A percentile compares a stretch with the other conserved stretches of the same genome.
Evolutionary conservation across 1,140 invertebrate species (phyloP).

Genomic region (Lepidurus couesii): DNA sequence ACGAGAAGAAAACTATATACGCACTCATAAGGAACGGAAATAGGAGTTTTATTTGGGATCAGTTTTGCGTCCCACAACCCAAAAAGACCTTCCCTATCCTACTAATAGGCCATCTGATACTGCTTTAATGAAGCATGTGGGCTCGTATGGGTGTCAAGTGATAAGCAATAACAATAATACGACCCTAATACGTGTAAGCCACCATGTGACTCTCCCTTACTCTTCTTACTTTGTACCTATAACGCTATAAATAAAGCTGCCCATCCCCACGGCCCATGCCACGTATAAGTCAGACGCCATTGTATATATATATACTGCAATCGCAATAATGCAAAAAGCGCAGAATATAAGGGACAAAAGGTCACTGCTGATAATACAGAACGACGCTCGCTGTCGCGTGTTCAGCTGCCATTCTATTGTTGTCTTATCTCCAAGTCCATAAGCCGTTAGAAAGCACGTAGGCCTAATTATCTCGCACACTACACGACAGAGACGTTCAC

Average conservation of each 20-base stretch:
- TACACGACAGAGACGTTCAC: not conserved
- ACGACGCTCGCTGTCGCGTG: not conserved
- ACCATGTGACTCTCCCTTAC: too few species aligned
- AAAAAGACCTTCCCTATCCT: not conserved
- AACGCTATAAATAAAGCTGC: too few species aligned
- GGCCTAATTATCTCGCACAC: conserved; percentile 18
- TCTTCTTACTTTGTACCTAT: too few species aligned
- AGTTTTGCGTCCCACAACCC: not conserved
- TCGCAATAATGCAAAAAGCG: conserved; percentile 22
- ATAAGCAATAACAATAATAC: conserved; percentile 15
- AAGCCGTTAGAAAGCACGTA: conserved; percentile 11
- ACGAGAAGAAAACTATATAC: too few species aligned
- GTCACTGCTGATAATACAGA: not conserved
- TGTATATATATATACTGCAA: not conserved
- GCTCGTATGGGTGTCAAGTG: not conserved
- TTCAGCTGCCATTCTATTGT: not conserved
- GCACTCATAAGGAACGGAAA: not conserved
- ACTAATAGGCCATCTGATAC: not conserved
- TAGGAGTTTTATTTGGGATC: not conserved
- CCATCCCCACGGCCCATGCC: too few species aligned
- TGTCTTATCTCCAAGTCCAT: conserved; percentile 10
- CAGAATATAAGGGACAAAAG: conserved; percentile 2
- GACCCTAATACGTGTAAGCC: not conserved
- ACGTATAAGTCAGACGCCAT: too few species aligned
- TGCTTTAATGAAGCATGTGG: not conserved